Evolutionary conservation across 2,797 vertebrate genomes (phyloP).

Genomic region (Protosalanx chinensis): DNA sequence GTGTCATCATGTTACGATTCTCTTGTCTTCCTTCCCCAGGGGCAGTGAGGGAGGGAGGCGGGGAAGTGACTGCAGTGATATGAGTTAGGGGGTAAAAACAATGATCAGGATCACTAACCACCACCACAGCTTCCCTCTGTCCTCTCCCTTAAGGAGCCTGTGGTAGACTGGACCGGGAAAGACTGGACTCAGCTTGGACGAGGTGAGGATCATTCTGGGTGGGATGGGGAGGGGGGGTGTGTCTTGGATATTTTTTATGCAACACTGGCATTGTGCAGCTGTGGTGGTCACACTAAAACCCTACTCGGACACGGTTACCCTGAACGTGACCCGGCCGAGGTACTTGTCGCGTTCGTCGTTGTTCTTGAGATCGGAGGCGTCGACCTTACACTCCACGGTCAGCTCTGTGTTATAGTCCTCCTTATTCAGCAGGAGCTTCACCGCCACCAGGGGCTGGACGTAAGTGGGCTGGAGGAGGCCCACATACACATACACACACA

Average conservation of each 20-base stretch:
- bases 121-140: constrained; percentile 48
- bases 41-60: constrained; percentile 7
- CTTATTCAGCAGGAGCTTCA: constrained; percentile 75
- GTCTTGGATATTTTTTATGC: constrained; percentile 55
- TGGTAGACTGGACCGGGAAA: constrained; percentile 66
- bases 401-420: constrained; percentile 71
- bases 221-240: constrained; percentile 67
- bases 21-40: constrained; percentile 5
- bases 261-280: constrained; percentile 65
- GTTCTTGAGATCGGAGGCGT: constrained; percentile 81
- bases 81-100: constrained; percentile 62
- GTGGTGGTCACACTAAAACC: constrained; percentile 23
- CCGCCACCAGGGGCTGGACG: constrained; percentile 87
- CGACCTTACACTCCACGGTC: constrained; percentile 83
- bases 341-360: constrained; percentile 88
- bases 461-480: constrained; percentile 68
- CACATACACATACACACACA: constrained; percentile 2
- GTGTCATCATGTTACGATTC: neutral
- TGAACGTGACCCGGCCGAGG: constrained; percentile 86
- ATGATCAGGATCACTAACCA: constrained; percentile 71
- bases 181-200: constrained; percentile 39
- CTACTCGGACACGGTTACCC: constrained; percentile 78
- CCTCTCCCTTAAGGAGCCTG: constrained; percentile 66
- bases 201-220: constrained; percentile 62
- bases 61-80: constrained; percentile 50